These are phyloP conservation scores for Calidris pugnax DNA, from an alignment of 2,113 vertebrate genomes.

Conservation along the genomic window DNA sequence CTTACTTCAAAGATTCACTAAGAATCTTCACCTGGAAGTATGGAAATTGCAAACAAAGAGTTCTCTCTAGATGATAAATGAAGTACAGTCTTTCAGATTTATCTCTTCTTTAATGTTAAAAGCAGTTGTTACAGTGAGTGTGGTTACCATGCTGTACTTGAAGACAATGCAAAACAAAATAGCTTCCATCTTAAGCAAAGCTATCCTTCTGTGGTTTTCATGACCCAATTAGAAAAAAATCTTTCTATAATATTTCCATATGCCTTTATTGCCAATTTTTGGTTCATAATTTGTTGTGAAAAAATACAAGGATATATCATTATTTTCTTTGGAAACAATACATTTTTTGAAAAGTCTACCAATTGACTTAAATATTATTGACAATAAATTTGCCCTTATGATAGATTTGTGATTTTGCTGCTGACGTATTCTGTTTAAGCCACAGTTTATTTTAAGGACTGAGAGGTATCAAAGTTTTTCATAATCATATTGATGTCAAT, in stretches of 20 bases:
- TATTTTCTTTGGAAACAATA: background rate
- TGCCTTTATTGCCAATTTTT: slow-evolving; percentile 69
- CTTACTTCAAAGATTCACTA: background rate
- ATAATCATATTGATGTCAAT: background rate
- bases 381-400: background rate
- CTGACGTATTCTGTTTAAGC: background rate
- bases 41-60: slow-evolving; percentile 74
- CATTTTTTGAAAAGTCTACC: rapidly evolving
- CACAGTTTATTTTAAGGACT: background rate
- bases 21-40: background rate
- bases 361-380: background rate
- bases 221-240: slow-evolving; percentile 65
- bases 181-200: background rate
- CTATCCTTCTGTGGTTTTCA: slow-evolving; percentile 49
- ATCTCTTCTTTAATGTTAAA: slow-evolving; percentile 74
- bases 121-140: slow-evolving; percentile 71
- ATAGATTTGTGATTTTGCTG: background rate
- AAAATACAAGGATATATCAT: background rate
- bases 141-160: slow-evolving; percentile 57
- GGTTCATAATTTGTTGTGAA: background rate
- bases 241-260: slow-evolving; percentile 65
- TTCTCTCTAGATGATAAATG: slow-evolving; percentile 73
- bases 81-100: slow-evolving; percentile 79
- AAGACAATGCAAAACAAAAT: slow-evolving; percentile 39
- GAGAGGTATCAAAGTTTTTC: background rate